Evolutionary conservation across 2,797 vertebrate species (phyloP), one percentile per base, ranked within the genome.

Genomic region (Remorina albescens): DNA sequence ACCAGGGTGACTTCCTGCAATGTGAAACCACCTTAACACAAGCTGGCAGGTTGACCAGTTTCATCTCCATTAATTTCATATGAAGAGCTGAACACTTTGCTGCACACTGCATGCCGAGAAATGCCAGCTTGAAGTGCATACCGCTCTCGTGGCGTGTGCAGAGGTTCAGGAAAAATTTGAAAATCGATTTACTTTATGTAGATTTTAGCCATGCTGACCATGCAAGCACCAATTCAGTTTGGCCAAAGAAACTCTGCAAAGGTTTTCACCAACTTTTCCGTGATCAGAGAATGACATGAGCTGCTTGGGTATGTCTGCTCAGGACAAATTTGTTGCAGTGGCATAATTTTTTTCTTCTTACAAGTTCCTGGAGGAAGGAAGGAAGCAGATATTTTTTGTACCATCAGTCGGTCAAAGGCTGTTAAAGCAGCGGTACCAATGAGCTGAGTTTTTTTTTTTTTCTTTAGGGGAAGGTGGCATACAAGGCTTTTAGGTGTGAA

Each of bases 1-100:
- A 62, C 54, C 39, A 6, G 0, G 15, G 5, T 3, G 34, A n/a
- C 64, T 57, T 53, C 55, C 60, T 53, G 60, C 12, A 19, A 28
- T 56, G 59, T 34, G 60, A 64, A 80, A 53, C 34, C 50, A 11
- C 55, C 13, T 25, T 18, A 39, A 57, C 75, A 28, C 49, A 42
- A 51, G 37, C 41, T 54, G 41, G 42, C 51, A 12, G 68, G 49
- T n/a, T 23, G 61, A 67, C 61, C 74, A 58, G 15, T 70, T 72
- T 32, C 61, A 58, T 71, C 49, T 76, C 53, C 67, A 62, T 80
- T 70, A 57, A 74, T 82, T 72, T 78, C 66, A 76, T 32, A 72
- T 70, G 61, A 74, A 36, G 76, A 47, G 54, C 32, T 10, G 50
- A 76, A 18, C 60, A 39, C 64, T 73, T 13, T 1, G 32, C 62